These are phyloP conservation scores for Myathropa florea DNA, from an alignment of 2,888 invertebrate species.

Conservation along the genomic window DNA sequence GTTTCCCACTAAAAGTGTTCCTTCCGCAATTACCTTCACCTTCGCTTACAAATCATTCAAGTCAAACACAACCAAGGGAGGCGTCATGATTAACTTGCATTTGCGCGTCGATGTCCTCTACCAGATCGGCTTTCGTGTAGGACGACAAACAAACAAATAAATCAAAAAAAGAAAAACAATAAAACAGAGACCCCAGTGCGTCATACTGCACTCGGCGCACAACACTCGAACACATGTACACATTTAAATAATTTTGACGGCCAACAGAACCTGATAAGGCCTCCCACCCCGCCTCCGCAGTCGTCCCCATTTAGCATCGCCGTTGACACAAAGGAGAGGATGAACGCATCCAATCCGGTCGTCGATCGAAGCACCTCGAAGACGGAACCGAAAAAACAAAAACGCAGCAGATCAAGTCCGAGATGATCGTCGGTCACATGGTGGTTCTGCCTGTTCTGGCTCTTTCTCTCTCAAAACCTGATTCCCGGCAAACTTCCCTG, in stretches of 20 bases:
- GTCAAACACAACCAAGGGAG: slow-evolving; percentile 26
- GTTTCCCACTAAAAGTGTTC: slow-evolving; percentile 33
- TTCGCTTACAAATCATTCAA: slow-evolving; percentile 53
- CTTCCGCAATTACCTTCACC: slow-evolving; percentile 66
- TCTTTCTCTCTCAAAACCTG: slow-evolving; percentile 44
- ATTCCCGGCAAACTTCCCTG: slow-evolving; percentile 28
- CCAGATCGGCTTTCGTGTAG: slow-evolving; percentile 17
- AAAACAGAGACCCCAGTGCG: neutral
- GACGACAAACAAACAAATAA: slow-evolving; percentile 20
- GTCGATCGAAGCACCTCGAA: slow-evolving; percentile 32
- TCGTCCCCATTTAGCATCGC: slow-evolving; percentile 14
- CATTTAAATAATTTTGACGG: slow-evolving; percentile 70
- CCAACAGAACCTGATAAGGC: slow-evolving; percentile 67
- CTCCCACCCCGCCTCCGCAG: neutral
- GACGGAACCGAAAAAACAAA: slow-evolving; percentile 38
- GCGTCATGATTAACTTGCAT: slow-evolving; percentile 68
- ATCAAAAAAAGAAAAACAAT: neutral
- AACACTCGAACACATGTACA: slow-evolving; percentile 29
- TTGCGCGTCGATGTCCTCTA: slow-evolving; percentile 61
- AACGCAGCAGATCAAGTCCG: slow-evolving; percentile 65
- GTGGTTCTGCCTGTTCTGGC: slow-evolving; percentile 66
- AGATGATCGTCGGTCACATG: slow-evolving; percentile 60
- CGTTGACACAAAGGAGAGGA: slow-evolving; percentile 61
- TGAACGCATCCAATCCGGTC: slow-evolving; percentile 36
- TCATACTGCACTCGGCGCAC: slow-evolving; percentile 26